A percentile compares a stretch with the other conserved stretches of the same genome.
These are phyloP conservation scores for Ochropleura leucogaster DNA, from an alignment of 2,888 invertebrate genomes.

Conservation along the genomic window DNA sequence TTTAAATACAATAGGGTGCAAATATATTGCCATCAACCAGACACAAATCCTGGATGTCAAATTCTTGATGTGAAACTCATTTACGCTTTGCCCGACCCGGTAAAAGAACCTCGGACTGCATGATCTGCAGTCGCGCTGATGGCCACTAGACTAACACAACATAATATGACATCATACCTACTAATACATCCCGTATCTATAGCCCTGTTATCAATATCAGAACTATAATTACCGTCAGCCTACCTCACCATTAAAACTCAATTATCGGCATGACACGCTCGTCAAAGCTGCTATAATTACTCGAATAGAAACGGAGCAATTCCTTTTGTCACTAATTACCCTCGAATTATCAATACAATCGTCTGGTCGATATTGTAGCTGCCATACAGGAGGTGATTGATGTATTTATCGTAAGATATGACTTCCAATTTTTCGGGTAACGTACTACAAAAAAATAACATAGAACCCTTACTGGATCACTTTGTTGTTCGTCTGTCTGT, in stretches of 20 bases:
- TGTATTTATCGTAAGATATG: background rate
- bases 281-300: conserved; percentile 59
- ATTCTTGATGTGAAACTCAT: too few species aligned
- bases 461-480: background rate
- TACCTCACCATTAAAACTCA: conserved; percentile 59
- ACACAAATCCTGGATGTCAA: too few species aligned
- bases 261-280: conserved; percentile 59
- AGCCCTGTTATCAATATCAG: conserved; percentile 21
- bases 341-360: conserved; percentile 64
- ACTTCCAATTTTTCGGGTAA: background rate
- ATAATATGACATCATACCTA: background rate
- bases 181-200: background rate
- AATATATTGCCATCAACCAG: too few species aligned
- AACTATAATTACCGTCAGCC: conserved; percentile 49
- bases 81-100: too few species aligned
- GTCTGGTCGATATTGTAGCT: conserved; percentile 46
- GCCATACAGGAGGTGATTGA: conserved; percentile 7
- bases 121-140: too few species aligned
- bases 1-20: too few species aligned
- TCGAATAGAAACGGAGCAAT: conserved; percentile 44
- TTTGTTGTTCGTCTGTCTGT: background rate
- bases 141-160: too few species aligned
- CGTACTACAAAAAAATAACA: too few species aligned
- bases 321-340: conserved; percentile 51
- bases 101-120: too few species aligned